These are phyloP conservation scores for Choristoneura fumiferana DNA, from an alignment of 1,140 invertebrate species.

Conservation along the genomic window DNA sequence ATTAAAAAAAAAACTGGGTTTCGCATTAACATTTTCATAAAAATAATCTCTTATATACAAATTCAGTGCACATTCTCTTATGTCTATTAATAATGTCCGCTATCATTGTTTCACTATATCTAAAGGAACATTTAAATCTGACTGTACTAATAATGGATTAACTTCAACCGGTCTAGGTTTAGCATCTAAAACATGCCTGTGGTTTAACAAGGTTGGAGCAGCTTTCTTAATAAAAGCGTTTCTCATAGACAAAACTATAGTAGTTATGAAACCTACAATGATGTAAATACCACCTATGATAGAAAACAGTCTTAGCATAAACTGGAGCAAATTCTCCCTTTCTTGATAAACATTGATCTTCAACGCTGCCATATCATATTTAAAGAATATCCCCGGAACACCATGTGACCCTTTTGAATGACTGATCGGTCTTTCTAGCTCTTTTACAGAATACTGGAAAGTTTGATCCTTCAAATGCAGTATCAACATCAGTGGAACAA, in stretches of 20 bases:
- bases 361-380: conserved; percentile 94
- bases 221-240: conserved; percentile 37
- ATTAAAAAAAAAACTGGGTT: conserved; percentile 1
- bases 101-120: conserved; percentile 63
- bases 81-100: conserved; percentile 25
- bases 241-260: conserved; percentile 47
- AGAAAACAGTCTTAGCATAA: conserved; percentile 92
- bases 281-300: conserved; percentile 95
- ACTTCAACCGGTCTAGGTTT: conserved; percentile 23
- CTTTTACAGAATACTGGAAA: conserved; percentile 96
- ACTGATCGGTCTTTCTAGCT: conserved; percentile 88
- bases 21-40: conserved; percentile 10
- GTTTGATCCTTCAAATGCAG: conserved; percentile 82
- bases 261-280: conserved; percentile 82
- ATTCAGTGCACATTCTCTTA: conserved; percentile 13
- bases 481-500: conserved; percentile 95
- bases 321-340: conserved; percentile 87
- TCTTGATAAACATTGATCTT: conserved; percentile 92
- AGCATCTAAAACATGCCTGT: conserved; percentile 24
- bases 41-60: conserved; percentile 32
- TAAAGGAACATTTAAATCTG: conserved; percentile 54
- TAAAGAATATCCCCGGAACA: conserved; percentile 95
- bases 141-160: conserved; percentile 52
- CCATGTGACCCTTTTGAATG: conserved; percentile 89
- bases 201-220: conserved; percentile 24